Percentiles rank a stretch among this genome's conserved stretches.
Conservation (phyloP, 2,113 vertebrate genomes). For the Larimichthys crocea region DNA sequence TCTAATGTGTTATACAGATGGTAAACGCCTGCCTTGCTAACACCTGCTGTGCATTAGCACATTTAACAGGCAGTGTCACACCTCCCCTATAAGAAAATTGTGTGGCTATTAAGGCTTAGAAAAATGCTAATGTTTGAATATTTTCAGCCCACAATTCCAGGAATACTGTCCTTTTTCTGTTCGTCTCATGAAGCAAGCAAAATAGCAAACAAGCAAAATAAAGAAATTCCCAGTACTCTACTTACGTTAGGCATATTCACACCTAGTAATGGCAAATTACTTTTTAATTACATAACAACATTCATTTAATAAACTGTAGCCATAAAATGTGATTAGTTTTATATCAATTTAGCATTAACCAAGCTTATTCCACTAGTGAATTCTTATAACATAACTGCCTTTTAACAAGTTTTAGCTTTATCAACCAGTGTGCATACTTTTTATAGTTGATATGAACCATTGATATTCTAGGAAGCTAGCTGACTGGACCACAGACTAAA, state of each 20-base stretch:
- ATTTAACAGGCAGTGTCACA: slow-evolving; percentile 60
- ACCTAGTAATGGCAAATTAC: background rate
- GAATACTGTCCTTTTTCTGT: background rate
- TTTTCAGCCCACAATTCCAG: slow-evolving; percentile 4
- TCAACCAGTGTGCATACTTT: background rate
- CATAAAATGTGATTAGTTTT: background rate
- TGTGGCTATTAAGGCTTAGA: slow-evolving; percentile 19
- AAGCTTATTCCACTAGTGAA: background rate
- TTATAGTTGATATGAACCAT: background rate
- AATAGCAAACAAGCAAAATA: background rate
- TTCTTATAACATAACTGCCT: background rate
- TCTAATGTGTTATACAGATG: slow-evolving; percentile 59
- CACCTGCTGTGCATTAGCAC: slow-evolving; percentile 58
- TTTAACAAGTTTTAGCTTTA: background rate
- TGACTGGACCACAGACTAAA: background rate
- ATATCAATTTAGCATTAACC: background rate
- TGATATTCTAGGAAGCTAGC: background rate
- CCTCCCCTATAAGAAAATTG: slow-evolving; percentile 37
- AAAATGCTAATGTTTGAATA: slow-evolving; percentile 39
- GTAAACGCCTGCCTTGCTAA: slow-evolving; percentile 49
- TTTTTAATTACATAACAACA: background rate
- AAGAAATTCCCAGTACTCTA: background rate
- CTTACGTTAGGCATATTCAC: background rate
- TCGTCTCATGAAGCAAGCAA: background rate
- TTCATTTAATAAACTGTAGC: background rate